Evolutionary conservation across 2,888 invertebrate species (phyloP), one percentile per base, ranked within the genome.

Genomic region (Cheilosia urbana): DNA sequence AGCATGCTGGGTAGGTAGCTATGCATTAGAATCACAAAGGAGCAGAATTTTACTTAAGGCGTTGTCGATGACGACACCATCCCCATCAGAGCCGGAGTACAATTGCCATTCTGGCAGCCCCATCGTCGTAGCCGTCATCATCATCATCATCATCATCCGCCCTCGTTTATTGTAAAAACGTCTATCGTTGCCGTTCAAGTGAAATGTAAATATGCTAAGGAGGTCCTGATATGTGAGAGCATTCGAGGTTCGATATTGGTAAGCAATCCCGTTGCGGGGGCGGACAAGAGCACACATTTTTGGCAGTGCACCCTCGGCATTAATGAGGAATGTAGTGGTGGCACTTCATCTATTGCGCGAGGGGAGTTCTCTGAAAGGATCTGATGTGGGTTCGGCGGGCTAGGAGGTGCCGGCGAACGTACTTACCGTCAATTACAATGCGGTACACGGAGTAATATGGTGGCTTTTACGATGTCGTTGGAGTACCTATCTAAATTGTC

Each of bases 401-500:
- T 42, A 19, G 60, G 66, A 27, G 62, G 34, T 65, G 24, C 60
- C 42, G 69, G 75, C 71, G 80, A 75, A 80, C 63, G 73, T 80
- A 84, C 84, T 84, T 84, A 84, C 84, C 84, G 80, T 84, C 84
- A 84, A 84, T 84, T 84, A 84, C 84, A 84, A 84, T 84, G 84
- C 84, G 84, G 84, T 84, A 84, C 84, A 84, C 75, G 84, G 55
- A 84, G 84, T 84, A 84, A 84, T 84, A 84, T 84, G 84, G 84
- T 84, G 84, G 84, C 84, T 84, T 84, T 84, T 84, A 84, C 76
- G 84, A 84, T 84, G 84, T 84, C 80, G 84, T 76, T 80, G 53
- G 75, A 84, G 84, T 84, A 84, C 84, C 84, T 84, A 80, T 84
- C 84, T 84, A 84, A 84, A 84, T 84, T 84, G 84, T 84, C 80